phyloP scores from a whole-genome alignment of 2,797 vertebrate genomes.

The Staurois parvus region DNA sequence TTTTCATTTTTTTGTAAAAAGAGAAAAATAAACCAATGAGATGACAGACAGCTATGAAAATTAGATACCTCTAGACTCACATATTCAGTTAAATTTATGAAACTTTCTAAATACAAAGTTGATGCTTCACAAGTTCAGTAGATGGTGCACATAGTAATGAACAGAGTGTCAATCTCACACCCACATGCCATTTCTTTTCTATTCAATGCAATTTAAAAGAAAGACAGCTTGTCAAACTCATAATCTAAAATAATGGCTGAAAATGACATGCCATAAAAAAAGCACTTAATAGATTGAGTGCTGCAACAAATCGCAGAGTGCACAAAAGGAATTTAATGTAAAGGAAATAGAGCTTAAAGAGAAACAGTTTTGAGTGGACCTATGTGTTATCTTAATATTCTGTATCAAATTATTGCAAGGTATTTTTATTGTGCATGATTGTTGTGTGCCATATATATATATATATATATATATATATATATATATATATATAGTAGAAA shows the following conservation, averaged over 20 bases:
- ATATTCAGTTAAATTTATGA: neutral
- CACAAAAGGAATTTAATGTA: constrained; percentile 7
- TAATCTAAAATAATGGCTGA: constrained; percentile 40
- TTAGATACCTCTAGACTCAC: neutral
- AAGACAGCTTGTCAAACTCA: constrained; percentile 45
- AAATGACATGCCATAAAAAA: constrained; percentile 35
- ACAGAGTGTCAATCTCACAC: constrained; percentile 17
- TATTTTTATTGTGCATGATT: too few relatives aligned
- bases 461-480: too few relatives aligned
- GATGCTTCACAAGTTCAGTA: constrained; percentile 1
- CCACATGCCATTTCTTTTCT: constrained; percentile 21
- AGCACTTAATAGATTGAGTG: constrained; percentile 30
- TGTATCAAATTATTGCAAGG: too few relatives aligned
- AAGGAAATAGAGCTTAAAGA: neutral
- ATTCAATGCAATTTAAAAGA: constrained; percentile 25
- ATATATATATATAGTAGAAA: too few relatives aligned
- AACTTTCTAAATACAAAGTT: neutral
- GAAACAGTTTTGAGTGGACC: neutral
- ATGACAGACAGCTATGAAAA: neutral
- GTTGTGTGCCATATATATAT: too few relatives aligned
- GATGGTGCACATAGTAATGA: constrained; percentile 18
- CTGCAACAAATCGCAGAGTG: neutral
- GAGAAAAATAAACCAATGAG: neutral
- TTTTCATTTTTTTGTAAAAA: neutral
- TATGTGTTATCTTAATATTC: neutral